These are phyloP conservation scores for Lethocerus indicus DNA, from an alignment of 1,140 invertebrate species.

Conservation along the genomic window DNA sequence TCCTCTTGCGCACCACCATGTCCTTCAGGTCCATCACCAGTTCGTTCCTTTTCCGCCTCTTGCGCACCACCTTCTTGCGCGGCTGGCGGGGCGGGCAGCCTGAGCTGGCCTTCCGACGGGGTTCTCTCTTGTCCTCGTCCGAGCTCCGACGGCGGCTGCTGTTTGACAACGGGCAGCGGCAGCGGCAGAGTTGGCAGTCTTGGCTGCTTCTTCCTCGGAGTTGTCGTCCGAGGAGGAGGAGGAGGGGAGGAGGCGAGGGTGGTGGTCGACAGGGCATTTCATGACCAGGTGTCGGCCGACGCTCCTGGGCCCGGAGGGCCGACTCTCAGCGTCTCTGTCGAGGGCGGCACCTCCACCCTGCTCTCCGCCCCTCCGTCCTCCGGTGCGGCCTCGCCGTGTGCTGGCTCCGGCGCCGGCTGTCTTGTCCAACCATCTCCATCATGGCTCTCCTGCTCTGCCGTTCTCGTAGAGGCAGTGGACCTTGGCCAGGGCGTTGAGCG, in stretches of 20 bases:
- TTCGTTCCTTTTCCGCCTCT: slow-evolving; percentile 37
- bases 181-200: too few relatives aligned
- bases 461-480: slow-evolving; percentile 84
- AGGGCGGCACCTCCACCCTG: slow-evolving; percentile 7
- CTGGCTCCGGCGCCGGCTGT: slow-evolving; percentile 1
- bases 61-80: slow-evolving; percentile 23
- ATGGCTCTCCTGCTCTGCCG: slow-evolving; percentile 38
- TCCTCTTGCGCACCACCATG: slow-evolving; percentile 74
- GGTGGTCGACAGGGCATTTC: too few relatives aligned
- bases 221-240: slow-evolving; percentile 27
- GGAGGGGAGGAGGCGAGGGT: slow-evolving; percentile 34
- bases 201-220: slow-evolving; percentile 22
- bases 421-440: slow-evolving; percentile 21
- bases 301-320: slow-evolving; percentile 55
- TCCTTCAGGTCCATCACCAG: slow-evolving; percentile 70
- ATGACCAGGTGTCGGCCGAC: slow-evolving; percentile 68
- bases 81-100: too few relatives aligned
- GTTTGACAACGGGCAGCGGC: too few relatives aligned
- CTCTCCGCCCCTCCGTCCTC: slow-evolving; percentile 18
- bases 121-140: too few relatives aligned
- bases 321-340: slow-evolving; percentile 51
- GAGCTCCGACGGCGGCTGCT: too few relatives aligned
- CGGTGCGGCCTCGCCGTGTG: slow-evolving; percentile 2
- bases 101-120: too few relatives aligned
- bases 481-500: slow-evolving; percentile 77